Conservation (phyloP, 2,113 vertebrate species). For the Panthera leo region DNA sequence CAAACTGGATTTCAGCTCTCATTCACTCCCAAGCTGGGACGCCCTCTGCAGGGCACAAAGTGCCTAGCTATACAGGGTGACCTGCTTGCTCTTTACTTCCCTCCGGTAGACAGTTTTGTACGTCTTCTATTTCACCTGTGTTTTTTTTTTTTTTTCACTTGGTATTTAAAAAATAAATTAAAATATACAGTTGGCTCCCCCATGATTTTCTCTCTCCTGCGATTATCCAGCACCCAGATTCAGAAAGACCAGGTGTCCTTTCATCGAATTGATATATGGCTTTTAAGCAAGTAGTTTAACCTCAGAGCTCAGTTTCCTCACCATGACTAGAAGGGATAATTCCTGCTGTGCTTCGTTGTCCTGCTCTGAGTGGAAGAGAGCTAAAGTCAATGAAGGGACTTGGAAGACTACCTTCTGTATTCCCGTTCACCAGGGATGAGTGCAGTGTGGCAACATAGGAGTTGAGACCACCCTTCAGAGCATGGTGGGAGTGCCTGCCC, state of each 20-base stretch:
- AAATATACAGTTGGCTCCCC: neutral
- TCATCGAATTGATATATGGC: neutral
- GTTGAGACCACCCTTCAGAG: neutral
- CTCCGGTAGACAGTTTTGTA: neutral
- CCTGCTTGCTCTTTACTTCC: too few species aligned
- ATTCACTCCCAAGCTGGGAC: neutral
- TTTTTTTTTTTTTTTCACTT: neutral
- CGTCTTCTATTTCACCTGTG: neutral
- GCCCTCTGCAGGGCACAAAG: too few species aligned
- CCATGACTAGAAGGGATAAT: neutral
- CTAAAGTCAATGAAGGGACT: neutral
- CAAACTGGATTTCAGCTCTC: neutral
- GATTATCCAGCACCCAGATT: neutral
- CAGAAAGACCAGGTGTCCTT: neutral
- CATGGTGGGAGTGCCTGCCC: rapidly evolving
- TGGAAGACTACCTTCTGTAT: neutral
- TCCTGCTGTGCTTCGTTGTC: neutral
- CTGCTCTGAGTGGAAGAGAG: neutral
- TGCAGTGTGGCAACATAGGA: neutral
- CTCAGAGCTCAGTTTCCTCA: neutral
- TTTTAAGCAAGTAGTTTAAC: neutral
- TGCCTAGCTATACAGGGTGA: rapidly evolving
- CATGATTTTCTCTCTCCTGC: neutral
- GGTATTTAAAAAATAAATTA: neutral
- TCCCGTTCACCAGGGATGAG: neutral